phyloP scores from a whole-genome alignment of 2,888 invertebrate genomes.

The Microplitis manilae region DNA sequence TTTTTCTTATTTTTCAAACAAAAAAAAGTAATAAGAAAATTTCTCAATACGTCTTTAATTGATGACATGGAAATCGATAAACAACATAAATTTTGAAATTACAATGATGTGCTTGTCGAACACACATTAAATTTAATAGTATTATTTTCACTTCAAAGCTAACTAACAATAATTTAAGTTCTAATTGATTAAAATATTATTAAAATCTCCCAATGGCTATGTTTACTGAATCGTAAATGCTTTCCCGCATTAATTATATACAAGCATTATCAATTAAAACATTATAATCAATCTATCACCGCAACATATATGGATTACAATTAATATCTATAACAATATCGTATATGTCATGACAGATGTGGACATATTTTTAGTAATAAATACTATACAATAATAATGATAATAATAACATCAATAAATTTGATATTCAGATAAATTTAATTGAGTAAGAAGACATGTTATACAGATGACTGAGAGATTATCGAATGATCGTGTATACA shows the following conservation, averaged over 20 bases:
- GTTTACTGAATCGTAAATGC: background rate
- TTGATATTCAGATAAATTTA: background rate
- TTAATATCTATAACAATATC: no score
- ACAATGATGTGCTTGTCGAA: background rate
- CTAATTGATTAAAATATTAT: background rate
- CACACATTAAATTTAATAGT: background rate
- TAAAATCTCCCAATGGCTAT: background rate
- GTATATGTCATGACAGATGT: no score
- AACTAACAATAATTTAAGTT: background rate
- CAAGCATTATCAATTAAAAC: background rate
- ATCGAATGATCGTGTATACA: background rate
- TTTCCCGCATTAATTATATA: background rate
- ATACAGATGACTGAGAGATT: background rate
- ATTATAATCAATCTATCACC: background rate
- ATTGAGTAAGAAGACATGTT: slow-evolving; percentile 10
- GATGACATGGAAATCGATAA: background rate
- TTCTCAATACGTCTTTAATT: background rate
- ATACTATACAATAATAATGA: no score
- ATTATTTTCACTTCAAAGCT: background rate
- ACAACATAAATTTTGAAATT: background rate
- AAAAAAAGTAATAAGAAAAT: background rate
- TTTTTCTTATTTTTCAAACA: background rate
- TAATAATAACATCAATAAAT: background rate
- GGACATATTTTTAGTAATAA: no score
- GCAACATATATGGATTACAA: background rate